These are phyloP conservation scores for Pristionchus arcanus DNA, from an alignment of 2,888 invertebrate genomes.

Conservation along the genomic window DNA sequence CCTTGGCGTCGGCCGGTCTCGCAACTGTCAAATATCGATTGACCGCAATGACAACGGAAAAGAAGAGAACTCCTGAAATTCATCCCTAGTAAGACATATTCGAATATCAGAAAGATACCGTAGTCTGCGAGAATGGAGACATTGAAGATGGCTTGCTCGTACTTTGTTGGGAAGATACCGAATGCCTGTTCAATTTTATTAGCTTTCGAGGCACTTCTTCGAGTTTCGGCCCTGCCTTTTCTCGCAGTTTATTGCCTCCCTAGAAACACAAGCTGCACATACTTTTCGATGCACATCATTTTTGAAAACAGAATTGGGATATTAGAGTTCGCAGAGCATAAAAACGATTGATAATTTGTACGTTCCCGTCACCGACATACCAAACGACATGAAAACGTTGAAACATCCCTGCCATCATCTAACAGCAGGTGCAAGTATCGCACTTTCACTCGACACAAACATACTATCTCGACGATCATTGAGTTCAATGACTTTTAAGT, in stretches of 20 bases:
- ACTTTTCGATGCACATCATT: too few relatives aligned
- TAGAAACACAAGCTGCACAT: too few relatives aligned
- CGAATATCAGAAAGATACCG: neutral
- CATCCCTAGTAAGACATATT: neutral
- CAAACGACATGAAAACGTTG: neutral
- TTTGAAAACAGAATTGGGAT: too few relatives aligned
- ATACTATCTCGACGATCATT: neutral
- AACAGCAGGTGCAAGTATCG: neutral
- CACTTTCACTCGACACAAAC: neutral
- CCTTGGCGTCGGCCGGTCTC: neutral
- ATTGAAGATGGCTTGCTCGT: constrained; percentile 3
- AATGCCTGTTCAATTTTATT: neutral
- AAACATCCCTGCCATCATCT: neutral
- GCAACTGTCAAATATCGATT: constrained; percentile 14
- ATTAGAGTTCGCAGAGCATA: too few relatives aligned
- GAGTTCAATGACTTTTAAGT: neutral
- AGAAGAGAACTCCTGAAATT: constrained; percentile 14
- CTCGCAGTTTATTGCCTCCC: too few relatives aligned
- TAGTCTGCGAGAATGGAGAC: constrained; percentile 13
- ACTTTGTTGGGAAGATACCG: neutral
- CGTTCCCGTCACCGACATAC: neutral
- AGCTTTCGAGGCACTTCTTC: too few relatives aligned
- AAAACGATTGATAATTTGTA: too few relatives aligned
- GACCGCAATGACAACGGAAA: constrained; percentile 18
- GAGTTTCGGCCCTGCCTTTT: too few relatives aligned